Evolutionary conservation across 2,113 vertebrate species (phyloP).

Genomic region (Pseudopodoces humilis): DNA sequence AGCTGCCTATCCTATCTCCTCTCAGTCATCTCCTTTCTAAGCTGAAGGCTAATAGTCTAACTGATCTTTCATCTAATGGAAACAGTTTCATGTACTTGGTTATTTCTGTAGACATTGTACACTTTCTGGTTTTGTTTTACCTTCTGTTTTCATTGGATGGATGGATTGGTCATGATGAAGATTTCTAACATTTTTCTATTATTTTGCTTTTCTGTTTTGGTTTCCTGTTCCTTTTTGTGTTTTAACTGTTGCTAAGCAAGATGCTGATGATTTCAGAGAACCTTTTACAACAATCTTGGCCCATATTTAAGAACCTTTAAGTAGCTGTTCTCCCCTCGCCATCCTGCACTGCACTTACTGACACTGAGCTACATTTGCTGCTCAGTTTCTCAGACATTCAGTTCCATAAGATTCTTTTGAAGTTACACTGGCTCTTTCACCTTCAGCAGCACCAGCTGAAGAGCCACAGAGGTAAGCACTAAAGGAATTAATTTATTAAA

Average conservation of each 20-base stretch:
- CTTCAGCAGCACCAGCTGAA: not conserved
- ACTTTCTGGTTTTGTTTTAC: not conserved
- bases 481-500: not conserved
- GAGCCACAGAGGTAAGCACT: not conserved
- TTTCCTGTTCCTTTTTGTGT: not conserved
- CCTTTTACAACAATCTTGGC: not conserved
- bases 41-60: not conserved
- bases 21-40: not conserved
- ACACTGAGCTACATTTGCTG: not conserved
- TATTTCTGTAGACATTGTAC: not conserved
- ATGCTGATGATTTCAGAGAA: not conserved
- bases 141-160: not conserved
- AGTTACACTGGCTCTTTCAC: not conserved
- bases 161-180: not conserved
- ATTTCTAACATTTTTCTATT: not conserved
- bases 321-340: accelerated
- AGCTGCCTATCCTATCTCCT: not conserved
- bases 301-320: not conserved
- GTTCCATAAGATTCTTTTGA: not conserved
- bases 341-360: not conserved
- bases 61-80: not conserved
- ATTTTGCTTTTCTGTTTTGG: not conserved
- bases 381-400: not conserved
- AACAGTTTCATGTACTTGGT: not conserved
- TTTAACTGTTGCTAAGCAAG: not conserved